Conservation (phyloP, 92 coral and sea anemone genomes). For the Meandrina meandrites region DNA sequence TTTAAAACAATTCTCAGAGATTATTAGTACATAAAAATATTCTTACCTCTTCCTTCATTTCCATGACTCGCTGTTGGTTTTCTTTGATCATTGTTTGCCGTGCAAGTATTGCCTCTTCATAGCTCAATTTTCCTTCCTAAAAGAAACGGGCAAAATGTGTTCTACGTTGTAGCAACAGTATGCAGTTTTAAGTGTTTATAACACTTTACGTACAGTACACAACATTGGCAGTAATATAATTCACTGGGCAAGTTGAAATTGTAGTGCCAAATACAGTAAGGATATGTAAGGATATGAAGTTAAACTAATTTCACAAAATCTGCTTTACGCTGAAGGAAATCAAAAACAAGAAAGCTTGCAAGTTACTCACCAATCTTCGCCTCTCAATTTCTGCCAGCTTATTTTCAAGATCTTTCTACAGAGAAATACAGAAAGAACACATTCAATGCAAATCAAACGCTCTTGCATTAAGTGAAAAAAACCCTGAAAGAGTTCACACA, state of each 20-base stretch:
- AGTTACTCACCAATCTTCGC: slow-evolving; percentile 81
- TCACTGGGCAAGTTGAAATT: no score
- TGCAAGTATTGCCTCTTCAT: slow-evolving; percentile 98
- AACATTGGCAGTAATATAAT: no score
- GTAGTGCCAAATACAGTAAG: no score
- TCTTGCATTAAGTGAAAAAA: no score
- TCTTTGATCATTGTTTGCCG: slow-evolving; percentile 89
- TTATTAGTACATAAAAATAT: neutral
- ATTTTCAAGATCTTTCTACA: slow-evolving; percentile 83
- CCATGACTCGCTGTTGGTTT: slow-evolving; percentile 83
- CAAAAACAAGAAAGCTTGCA: no score
- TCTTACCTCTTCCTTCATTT: slow-evolving; percentile 89
- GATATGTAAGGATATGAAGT: no score
- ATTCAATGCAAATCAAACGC: neutral
- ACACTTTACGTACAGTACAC: no score
- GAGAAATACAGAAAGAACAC: neutral
- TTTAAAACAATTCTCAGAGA: neutral
- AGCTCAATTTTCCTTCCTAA: slow-evolving; percentile 92
- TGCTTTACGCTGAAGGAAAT: no score
- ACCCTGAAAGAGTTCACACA: neutral
- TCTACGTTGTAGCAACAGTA: no score
- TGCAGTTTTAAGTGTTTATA: no score
- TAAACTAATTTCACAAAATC: no score
- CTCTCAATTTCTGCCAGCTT: slow-evolving; percentile 92
- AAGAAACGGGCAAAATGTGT: neutral